Conservation (phyloP, 2,113 vertebrate genomes). For the Apodemus sylvaticus region DNA sequence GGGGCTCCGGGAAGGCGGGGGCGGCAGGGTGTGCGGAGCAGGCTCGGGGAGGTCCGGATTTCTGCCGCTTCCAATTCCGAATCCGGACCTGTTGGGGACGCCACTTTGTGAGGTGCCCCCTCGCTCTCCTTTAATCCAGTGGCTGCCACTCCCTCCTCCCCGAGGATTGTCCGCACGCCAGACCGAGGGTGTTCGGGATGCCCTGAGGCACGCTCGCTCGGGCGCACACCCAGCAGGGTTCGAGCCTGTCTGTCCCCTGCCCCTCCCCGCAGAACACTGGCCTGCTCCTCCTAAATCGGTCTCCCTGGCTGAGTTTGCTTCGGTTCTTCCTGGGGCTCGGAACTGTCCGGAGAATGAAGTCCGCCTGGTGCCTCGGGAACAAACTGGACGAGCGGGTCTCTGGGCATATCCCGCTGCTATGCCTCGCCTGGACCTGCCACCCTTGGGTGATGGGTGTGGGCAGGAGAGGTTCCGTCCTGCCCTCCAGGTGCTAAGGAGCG, state of each 20-base stretch:
- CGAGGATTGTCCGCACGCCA: background rate
- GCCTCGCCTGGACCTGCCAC: background rate
- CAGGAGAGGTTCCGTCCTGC: background rate
- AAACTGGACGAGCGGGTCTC: background rate
- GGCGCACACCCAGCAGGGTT: conserved; percentile 48
- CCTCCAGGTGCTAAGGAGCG: background rate
- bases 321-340: background rate
- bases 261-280: background rate
- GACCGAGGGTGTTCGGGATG: background rate
- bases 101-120: conserved; percentile 45
- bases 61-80: conserved; percentile 26
- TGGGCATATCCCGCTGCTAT: background rate
- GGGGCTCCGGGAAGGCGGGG: conserved; percentile 2
- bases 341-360: conserved; percentile 10
- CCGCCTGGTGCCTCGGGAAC: background rate
- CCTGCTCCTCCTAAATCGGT: background rate
- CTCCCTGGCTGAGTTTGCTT: background rate
- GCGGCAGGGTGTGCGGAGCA: background rate
- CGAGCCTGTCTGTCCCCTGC: background rate
- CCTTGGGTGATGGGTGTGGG: background rate
- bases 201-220: conserved; percentile 54
- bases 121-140: background rate
- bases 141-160: conserved; percentile 15
- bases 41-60: background rate
- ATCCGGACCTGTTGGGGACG: conserved; percentile 56